phyloP scores from a whole-genome alignment of 2,113 vertebrate genomes.

The Cololabis saira region DNA sequence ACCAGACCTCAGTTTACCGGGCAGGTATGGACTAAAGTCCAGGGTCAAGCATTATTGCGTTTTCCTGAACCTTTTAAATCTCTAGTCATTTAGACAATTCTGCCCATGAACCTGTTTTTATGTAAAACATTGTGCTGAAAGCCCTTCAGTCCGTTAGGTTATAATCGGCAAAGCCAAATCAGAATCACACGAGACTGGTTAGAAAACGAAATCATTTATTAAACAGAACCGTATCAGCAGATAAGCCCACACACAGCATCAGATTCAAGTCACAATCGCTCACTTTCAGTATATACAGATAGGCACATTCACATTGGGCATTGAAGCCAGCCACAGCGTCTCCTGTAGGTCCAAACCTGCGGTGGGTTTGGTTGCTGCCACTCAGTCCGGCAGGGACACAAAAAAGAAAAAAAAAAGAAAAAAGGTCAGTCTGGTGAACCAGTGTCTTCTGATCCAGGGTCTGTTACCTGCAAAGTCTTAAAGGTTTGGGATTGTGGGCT shows the following conservation, averaged over 20 bases:
- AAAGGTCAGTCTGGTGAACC: constrained; percentile 9
- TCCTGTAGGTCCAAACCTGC: constrained; percentile 50
- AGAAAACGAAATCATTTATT: constrained; percentile 80
- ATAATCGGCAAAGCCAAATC: not conserved
- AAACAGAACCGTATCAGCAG: constrained; percentile 67
- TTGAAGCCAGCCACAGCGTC: constrained; percentile 58
- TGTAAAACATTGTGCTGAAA: no score
- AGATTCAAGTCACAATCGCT: constrained; percentile 71
- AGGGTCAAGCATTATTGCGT: no score
- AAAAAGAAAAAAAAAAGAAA: not conserved
- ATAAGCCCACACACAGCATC: constrained; percentile 68
- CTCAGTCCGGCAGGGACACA: constrained; percentile 31
- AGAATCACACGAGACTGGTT: constrained; percentile 22
- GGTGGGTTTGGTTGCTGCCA: constrained; percentile 48
- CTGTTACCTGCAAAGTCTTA: constrained; percentile 15
- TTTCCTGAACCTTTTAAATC: no score
- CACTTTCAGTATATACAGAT: constrained; percentile 77
- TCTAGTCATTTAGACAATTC: no score
- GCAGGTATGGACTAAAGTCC: no score
- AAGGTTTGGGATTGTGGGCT: constrained; percentile 29
- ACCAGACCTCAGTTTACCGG: no score
- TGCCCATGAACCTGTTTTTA: no score
- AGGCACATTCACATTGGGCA: constrained; percentile 78
- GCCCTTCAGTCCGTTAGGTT: no score
- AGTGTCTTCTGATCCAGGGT: constrained; percentile 27